Conservation (phyloP, 2,797 vertebrate species). For the Anas capensis region DNA sequence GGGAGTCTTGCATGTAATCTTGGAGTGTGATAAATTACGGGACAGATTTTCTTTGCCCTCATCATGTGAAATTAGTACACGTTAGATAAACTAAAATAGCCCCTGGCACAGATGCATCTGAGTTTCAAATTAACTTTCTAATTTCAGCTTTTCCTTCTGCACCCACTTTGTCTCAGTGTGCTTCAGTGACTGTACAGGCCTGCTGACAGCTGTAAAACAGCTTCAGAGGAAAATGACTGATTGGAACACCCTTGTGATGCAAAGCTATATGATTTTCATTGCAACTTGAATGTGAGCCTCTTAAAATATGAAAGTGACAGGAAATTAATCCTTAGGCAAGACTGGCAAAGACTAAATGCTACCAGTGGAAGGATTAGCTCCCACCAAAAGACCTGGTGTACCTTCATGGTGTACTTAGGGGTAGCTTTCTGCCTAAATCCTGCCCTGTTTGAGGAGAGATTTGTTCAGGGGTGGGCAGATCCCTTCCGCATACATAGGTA, state of each 20-base stretch:
- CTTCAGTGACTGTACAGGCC: not conserved
- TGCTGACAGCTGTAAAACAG: constrained; percentile 3
- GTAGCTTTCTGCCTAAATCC: not conserved
- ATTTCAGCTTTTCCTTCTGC: not conserved
- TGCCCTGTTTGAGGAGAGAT: not conserved
- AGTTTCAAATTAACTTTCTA: not conserved
- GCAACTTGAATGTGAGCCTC: not conserved
- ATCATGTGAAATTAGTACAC: not conserved
- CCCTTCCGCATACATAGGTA: not conserved
- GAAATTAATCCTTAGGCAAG: not conserved
- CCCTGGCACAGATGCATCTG: not conserved
- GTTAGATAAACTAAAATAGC: not conserved
- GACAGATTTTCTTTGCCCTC: not conserved
- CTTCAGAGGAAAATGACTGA: not conserved
- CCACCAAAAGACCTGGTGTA: not conserved
- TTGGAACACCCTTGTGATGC: not conserved
- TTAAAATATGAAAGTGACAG: not conserved
- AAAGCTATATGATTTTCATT: not conserved
- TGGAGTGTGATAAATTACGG: not conserved
- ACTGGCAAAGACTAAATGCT: not conserved
- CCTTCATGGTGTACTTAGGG: not conserved
- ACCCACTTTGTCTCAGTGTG: not conserved
- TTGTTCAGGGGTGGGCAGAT: not conserved
- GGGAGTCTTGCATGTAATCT: not conserved
- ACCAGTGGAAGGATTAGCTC: not conserved